Conservation (phyloP, 2,113 vertebrate species). For the Tragelaphus strepsiceros region DNA sequence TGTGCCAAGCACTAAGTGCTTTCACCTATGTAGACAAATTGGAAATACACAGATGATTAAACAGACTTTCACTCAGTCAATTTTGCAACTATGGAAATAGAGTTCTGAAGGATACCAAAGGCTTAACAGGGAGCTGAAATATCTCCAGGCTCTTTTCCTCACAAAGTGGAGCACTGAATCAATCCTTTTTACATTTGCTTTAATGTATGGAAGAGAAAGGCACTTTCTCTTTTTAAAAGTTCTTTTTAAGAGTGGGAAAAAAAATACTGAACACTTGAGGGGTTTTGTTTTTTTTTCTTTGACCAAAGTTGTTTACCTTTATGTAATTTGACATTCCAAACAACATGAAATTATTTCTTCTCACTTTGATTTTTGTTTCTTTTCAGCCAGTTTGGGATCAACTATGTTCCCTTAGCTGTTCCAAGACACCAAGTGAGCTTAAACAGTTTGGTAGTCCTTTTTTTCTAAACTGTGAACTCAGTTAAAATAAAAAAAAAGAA, state of each 20-base stretch:
- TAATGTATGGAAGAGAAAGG: not conserved
- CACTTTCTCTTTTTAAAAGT: not conserved
- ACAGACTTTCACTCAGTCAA: not conserved
- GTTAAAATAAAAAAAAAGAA: not conserved
- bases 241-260: not conserved
- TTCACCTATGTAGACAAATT: not conserved
- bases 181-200: not conserved
- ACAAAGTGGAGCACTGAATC: not conserved
- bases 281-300: not conserved
- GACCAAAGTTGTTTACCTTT: not conserved
- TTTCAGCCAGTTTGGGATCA: not conserved
- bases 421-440: not conserved
- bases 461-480: not conserved
- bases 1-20: not conserved
- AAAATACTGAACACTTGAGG: not conserved
- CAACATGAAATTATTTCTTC: slow-evolving; percentile 23
- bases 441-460: not conserved
- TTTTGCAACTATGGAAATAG: not conserved
- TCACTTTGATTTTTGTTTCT: slow-evolving; percentile 8
- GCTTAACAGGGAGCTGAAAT: not conserved
- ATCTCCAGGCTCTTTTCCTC: not conserved
- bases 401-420: not conserved
- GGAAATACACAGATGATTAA: slow-evolving; percentile 1
- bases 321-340: not conserved
- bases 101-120: not conserved